Percentiles rank a stretch among this genome's conserved stretches.
phyloP scores from a whole-genome alignment of 2,113 vertebrate genomes.

The Dendropsophus ebraccatus region DNA sequence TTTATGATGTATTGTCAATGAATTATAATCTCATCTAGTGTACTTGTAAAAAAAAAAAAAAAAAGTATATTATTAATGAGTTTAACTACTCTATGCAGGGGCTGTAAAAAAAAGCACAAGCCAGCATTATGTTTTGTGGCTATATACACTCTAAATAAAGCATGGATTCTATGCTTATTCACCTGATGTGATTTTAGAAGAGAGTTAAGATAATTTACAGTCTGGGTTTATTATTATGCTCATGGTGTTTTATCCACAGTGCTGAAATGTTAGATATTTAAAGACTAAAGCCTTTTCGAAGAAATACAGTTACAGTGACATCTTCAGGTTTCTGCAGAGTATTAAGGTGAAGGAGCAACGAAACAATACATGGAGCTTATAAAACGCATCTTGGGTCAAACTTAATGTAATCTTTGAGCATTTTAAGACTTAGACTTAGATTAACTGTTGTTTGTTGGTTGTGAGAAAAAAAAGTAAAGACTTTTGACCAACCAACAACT shows the following conservation, averaged over 20 bases:
- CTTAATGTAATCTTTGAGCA: background rate
- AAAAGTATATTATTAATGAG: background rate
- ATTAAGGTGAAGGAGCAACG: background rate
- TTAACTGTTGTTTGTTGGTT: background rate
- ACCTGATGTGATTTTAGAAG: background rate
- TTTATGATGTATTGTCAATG: background rate
- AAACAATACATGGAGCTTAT: background rate
- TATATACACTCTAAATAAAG: background rate
- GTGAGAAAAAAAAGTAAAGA: background rate
- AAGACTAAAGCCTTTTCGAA: background rate
- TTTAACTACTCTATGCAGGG: background rate
- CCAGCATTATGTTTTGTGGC: background rate
- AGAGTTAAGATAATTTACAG: background rate
- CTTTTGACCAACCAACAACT: background rate
- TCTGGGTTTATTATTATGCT: background rate
- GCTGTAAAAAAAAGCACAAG: background rate
- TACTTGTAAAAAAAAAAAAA: background rate
- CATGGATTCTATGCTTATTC: background rate
- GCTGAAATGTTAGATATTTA: background rate
- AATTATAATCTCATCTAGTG: background rate
- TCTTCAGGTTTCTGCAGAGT: slow-evolving; percentile 12
- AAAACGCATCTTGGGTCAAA: background rate
- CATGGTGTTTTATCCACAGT: background rate
- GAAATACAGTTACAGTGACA: slow-evolving; percentile 34
- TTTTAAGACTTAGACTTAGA: background rate